Conservation (phyloP, 2,797 vertebrate genomes). For the Limosa lapponica region DNA sequence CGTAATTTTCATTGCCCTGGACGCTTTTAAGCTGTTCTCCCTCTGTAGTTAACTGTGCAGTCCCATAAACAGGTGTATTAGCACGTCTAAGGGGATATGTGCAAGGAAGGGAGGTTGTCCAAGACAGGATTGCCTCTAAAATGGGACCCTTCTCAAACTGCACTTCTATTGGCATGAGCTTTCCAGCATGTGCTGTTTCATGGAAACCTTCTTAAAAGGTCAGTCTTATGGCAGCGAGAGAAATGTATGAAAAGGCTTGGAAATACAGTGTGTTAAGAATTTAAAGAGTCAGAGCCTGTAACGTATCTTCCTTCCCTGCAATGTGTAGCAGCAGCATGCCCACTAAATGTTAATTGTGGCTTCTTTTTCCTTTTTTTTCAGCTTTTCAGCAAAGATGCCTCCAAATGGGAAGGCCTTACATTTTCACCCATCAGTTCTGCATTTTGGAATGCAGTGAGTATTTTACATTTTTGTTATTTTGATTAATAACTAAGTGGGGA, state of each 20-base stretch:
- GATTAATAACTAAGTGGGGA: background rate
- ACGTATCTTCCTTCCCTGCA: background rate
- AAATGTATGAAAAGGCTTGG: background rate
- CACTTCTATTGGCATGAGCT: background rate
- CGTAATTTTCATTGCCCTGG: background rate
- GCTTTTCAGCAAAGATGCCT: slow-evolving; percentile 86
- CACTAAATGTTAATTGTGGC: background rate
- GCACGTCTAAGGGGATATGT: background rate
- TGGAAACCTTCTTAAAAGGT: background rate
- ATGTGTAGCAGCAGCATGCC: background rate
- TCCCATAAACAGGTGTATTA: background rate
- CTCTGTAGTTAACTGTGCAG: background rate
- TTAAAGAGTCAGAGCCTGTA: background rate
- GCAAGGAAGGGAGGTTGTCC: background rate
- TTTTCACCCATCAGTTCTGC: slow-evolving; percentile 91
- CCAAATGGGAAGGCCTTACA: slow-evolving; percentile 86
- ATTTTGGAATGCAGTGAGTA: slow-evolving; percentile 96
- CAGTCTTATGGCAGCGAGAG: background rate
- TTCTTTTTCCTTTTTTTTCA: slow-evolving; percentile 68
- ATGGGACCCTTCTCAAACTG: background rate
- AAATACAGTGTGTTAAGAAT: background rate
- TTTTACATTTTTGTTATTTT: background rate
- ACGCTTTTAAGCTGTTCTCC: background rate
- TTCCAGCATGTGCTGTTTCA: background rate
- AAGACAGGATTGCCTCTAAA: background rate